Conservation (phyloP, 2,113 vertebrate genomes). For the Argyrosomus japonicus region DNA sequence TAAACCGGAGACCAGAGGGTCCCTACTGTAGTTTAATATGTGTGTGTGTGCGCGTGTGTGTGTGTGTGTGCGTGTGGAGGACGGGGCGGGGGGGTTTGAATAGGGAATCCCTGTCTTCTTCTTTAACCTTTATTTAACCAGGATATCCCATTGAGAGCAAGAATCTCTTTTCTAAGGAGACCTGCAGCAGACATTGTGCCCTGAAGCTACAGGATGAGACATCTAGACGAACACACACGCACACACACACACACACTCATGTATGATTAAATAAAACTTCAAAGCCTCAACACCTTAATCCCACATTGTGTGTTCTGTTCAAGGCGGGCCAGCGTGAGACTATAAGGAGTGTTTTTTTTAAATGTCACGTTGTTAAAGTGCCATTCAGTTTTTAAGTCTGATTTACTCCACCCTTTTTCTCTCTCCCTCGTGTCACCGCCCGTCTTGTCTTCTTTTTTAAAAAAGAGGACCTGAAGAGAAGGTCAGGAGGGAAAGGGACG, state of each 20-base stretch:
- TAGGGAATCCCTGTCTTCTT: conserved; percentile 63
- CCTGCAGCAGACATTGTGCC: conserved; percentile 69
- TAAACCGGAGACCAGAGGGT: conserved; percentile 74
- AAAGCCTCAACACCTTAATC: conserved; percentile 41
- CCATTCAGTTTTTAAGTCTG: background rate
- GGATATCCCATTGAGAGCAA: conserved; percentile 72
- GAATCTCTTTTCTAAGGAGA: conserved; percentile 62
- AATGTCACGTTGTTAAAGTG: background rate
- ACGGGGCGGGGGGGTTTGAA: conserved; percentile 15
- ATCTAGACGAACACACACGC: conserved; percentile 38
- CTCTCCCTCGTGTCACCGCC: background rate
- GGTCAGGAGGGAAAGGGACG: conserved; percentile 16
- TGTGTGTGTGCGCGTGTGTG: conserved; percentile 45
- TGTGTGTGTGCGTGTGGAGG: no score
- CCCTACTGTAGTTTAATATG: conserved; percentile 72
- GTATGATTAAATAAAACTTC: conserved; percentile 71
- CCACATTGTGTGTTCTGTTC: conserved; percentile 6
- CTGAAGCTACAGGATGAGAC: conserved; percentile 70
- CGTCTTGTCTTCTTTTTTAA: conserved; percentile 39
- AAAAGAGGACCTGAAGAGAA: conserved; percentile 18
- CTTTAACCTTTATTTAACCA: conserved; percentile 80
- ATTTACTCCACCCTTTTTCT: background rate
- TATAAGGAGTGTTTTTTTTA: conserved; percentile 17
- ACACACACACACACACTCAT: conserved; percentile 29
- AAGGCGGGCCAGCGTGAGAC: background rate